Percentiles rank a stretch among this genome's conserved stretches.
Evolutionary conservation across 2,888 invertebrate genomes (phyloP).

Genomic region (Agapetus fuscipes): DNA sequence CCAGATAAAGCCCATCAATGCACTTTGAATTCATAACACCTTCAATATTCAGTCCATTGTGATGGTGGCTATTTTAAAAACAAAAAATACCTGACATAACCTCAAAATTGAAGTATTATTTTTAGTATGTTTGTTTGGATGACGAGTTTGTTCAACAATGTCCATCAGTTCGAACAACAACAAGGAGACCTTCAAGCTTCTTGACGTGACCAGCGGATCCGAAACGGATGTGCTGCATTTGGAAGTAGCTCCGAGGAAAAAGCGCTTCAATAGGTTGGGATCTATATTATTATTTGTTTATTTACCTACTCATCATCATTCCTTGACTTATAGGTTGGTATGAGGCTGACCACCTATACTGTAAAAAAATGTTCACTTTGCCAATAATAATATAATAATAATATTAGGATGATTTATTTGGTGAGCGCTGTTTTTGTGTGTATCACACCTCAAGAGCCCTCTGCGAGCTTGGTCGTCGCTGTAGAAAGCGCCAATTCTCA

Average conservation of each 20-base stretch:
- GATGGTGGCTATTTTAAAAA: background rate
- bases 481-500: no score
- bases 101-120: slow-evolving; percentile 4
- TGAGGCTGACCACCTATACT: no score
- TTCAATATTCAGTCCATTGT: no score
- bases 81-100: slow-evolving; percentile 13
- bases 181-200: slow-evolving; percentile 54
- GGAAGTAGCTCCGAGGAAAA: slow-evolving; percentile 47
- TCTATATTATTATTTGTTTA: background rate
- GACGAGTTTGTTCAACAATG: slow-evolving; percentile 10
- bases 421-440: no score
- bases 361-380: background rate
- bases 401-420: no score
- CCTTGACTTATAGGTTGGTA: no score
- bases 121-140: slow-evolving; percentile 3
- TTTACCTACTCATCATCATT: no score
- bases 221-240: slow-evolving; percentile 51
- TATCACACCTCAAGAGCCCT: no score
- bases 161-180: slow-evolving; percentile 31
- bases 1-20: no score
- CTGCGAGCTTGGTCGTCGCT: no score
- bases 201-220: slow-evolving; percentile 52
- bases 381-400: background rate
- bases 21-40: no score
- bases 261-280: slow-evolving; percentile 45